These are phyloP conservation scores for Numida meleagris DNA, from an alignment of 2,113 vertebrate species.

Conservation along the genomic window DNA sequence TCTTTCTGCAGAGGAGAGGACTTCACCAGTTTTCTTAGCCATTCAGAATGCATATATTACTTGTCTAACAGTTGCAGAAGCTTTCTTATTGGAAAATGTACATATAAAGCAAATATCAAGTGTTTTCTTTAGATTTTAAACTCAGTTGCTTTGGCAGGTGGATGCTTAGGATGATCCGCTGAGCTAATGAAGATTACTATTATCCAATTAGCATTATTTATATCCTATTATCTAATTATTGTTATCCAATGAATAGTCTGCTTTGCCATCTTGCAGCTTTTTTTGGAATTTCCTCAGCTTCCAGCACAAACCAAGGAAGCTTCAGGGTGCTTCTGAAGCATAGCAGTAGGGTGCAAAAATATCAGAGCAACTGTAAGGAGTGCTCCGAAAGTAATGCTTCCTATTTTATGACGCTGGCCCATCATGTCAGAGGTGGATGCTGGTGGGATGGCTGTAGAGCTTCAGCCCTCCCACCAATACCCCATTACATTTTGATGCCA, in stretches of 20 bases:
- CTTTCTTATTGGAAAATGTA: not conserved
- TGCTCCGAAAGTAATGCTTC: no score
- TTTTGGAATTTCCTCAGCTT: not conserved
- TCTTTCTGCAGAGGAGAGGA: not conserved
- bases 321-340: rapidly evolving
- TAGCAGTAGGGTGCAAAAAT: not conserved
- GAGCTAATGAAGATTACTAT: not conserved
- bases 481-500: no score
- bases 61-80: not conserved
- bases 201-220: no score
- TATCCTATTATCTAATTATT: no score
- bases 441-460: no score
- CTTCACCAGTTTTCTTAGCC: not conserved
- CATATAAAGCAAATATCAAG: rapidly evolving
- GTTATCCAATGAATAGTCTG: not conserved
- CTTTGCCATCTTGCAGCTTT: not conserved
- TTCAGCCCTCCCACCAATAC: no score
- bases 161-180: not conserved
- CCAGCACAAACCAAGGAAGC: not conserved
- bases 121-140: not conserved
- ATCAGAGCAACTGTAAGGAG: rapidly evolving
- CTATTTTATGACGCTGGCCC: no score
- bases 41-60: rapidly evolving
- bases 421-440: no score
- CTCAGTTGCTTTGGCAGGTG: not conserved